phyloP scores from a whole-genome alignment of 2,113 vertebrate species.

The Brienomyrus brachyistius region DNA sequence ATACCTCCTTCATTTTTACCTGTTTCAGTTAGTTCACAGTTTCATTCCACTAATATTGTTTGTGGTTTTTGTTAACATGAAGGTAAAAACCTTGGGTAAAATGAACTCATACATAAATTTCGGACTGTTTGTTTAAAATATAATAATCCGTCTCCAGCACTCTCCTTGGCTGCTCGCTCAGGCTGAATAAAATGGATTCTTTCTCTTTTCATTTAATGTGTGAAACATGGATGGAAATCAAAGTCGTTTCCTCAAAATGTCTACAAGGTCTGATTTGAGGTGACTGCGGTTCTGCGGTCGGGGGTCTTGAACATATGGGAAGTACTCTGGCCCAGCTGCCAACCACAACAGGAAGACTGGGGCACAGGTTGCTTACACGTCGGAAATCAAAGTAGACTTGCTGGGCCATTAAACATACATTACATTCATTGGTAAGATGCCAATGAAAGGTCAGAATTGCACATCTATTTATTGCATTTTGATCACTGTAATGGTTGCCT shows the following conservation, averaged over 20 bases:
- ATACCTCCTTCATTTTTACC: slow-evolving; percentile 12
- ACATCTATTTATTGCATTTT: neutral
- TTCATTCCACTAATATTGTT: slow-evolving; percentile 51
- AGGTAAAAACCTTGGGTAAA: slow-evolving; percentile 40
- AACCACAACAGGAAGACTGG: slow-evolving; percentile 43
- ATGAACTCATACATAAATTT: slow-evolving; percentile 29
- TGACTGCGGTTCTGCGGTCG: slow-evolving; percentile 37
- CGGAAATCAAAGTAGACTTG: neutral
- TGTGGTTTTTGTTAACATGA: slow-evolving; percentile 48
- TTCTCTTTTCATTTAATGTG: slow-evolving; percentile 43
- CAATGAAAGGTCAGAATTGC: neutral
- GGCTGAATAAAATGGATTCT: slow-evolving; percentile 34
- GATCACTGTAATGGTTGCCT: neutral
- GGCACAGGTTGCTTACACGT: neutral
- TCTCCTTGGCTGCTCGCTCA: slow-evolving; percentile 42
- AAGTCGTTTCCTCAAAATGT: slow-evolving; percentile 48
- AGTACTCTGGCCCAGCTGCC: slow-evolving; percentile 32
- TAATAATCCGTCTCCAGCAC: neutral
- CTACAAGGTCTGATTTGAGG: slow-evolving; percentile 32
- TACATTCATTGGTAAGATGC: neutral
- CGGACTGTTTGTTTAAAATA: neutral
- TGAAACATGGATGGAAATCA: slow-evolving; percentile 60
- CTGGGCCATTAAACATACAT: neutral
- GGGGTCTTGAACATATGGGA: slow-evolving; percentile 12
- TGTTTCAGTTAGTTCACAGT: slow-evolving; percentile 36